These are phyloP conservation scores for Cynodonichthys magdalenae DNA, from an alignment of 2,797 vertebrate genomes.

Conservation along the genomic window DNA sequence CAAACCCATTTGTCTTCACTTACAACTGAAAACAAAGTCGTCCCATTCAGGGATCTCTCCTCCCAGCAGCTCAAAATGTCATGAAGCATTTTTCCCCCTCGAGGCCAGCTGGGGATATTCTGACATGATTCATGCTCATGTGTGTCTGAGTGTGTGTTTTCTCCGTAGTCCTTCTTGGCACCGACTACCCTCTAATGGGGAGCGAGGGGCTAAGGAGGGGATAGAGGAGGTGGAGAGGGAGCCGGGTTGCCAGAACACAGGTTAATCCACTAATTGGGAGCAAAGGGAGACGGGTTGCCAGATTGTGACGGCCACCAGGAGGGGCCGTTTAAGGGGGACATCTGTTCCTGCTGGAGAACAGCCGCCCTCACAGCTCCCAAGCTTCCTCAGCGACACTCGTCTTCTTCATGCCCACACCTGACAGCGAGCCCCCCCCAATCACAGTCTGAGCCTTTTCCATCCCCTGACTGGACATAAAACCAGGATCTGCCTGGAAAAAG, in stretches of 20 bases:
- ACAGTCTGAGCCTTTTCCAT: slow-evolving; percentile 7
- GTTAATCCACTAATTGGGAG: slow-evolving; percentile 84
- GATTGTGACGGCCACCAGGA: slow-evolving; percentile 81
- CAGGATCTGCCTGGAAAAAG: slow-evolving; percentile 25
- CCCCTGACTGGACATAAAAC: slow-evolving; percentile 15
- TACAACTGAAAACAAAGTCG: neutral
- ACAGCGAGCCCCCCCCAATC: slow-evolving; percentile 27
- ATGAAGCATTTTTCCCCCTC: slow-evolving; percentile 13
- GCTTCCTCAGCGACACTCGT: slow-evolving; percentile 65
- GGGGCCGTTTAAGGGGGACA: slow-evolving; percentile 82
- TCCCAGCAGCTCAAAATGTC: slow-evolving; percentile 25
- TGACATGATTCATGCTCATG: slow-evolving; percentile 6
- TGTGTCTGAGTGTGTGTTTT: neutral
- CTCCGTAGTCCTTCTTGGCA: slow-evolving; percentile 38
- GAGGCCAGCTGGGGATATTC: neutral
- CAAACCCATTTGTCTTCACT: slow-evolving; percentile 3
- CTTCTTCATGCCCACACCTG: slow-evolving; percentile 57
- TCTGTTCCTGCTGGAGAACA: slow-evolving; percentile 83
- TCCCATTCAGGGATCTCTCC: slow-evolving; percentile 5
- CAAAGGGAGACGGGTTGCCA: slow-evolving; percentile 76
- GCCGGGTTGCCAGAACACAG: slow-evolving; percentile 71
- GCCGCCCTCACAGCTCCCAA: slow-evolving; percentile 68
- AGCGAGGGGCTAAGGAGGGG: slow-evolving; percentile 34
- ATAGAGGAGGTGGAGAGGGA: slow-evolving; percentile 37
- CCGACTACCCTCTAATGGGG: slow-evolving; percentile 53